Percentiles rank a stretch among this genome's conserved stretches.
Evolutionary conservation across 2,113 vertebrate species (phyloP).

Genomic region (Aegithalos caudatus): DNA sequence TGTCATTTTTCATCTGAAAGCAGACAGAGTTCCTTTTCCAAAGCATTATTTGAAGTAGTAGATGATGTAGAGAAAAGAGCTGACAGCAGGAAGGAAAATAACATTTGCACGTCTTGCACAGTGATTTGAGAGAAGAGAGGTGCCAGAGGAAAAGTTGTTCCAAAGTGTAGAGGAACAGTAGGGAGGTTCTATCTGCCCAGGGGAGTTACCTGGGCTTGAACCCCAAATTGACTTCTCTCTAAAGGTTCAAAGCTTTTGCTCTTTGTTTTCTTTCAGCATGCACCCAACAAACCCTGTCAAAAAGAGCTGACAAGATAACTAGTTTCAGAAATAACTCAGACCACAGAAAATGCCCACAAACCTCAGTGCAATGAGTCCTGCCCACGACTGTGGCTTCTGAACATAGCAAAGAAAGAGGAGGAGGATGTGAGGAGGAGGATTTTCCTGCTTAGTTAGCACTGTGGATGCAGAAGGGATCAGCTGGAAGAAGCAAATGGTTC

Average conservation of each 20-base stretch:
- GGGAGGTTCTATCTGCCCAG: background rate
- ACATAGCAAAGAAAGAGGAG: background rate
- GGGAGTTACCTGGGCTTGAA: background rate
- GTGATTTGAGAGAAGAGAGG: background rate
- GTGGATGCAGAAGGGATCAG: background rate
- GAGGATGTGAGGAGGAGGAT: background rate
- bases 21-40: slow-evolving; percentile 18
- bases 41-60: slow-evolving; percentile 47
- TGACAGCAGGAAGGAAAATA: slow-evolving; percentile 48
- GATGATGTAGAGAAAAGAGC: slow-evolving; percentile 51
- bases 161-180: background rate
- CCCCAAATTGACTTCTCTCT: background rate
- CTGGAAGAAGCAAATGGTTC: background rate
- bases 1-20: slow-evolving; percentile 59
- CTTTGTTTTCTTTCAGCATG: background rate
- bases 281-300: background rate
- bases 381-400: background rate
- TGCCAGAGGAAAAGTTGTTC: background rate
- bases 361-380: background rate
- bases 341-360: background rate
- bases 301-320: background rate
- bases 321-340: slow-evolving; percentile 4
- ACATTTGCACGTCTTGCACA: background rate
- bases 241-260: background rate
- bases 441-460: background rate